These are phyloP conservation scores for Poicephalus meyeri DNA, from an alignment of 2,113 vertebrate species.

Conservation along the genomic window DNA sequence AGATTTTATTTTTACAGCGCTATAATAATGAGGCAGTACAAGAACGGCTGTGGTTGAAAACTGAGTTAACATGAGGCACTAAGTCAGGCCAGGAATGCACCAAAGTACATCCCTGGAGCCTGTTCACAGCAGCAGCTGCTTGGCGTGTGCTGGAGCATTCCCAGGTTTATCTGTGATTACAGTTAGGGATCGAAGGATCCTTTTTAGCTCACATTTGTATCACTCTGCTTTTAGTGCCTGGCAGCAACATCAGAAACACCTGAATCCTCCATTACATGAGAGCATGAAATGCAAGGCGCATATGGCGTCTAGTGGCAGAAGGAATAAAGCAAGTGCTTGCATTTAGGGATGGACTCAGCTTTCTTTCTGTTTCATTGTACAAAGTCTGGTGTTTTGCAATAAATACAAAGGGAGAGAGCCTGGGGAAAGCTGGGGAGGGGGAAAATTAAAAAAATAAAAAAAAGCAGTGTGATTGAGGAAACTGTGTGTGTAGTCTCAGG, in stretches of 20 bases:
- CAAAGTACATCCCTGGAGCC: conserved; percentile 62
- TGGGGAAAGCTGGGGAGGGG: neutral
- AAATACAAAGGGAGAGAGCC: neutral
- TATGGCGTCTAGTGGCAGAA: neutral
- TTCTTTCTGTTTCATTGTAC: neutral
- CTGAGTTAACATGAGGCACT: conserved; percentile 16
- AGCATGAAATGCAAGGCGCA: neutral
- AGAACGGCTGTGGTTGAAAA: conserved; percentile 52
- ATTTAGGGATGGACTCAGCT: neutral
- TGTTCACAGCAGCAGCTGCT: conserved; percentile 65
- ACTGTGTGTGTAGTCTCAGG: neutral
- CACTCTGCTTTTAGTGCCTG: conserved; percentile 36
- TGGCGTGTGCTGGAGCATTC: conserved; percentile 36
- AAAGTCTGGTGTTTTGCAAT: neutral
- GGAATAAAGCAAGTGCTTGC: neutral
- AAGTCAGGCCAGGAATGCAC: conserved; percentile 57
- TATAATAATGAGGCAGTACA: conserved; percentile 22
- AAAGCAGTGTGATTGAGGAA: neutral
- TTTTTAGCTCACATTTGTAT: conserved; percentile 35
- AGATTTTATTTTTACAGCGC: conserved; percentile 36
- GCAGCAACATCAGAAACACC: conserved; percentile 39
- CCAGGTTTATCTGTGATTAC: neutral
- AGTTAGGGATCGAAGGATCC: neutral
- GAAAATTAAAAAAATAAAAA: neutral
- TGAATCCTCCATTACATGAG: conserved; percentile 25